phyloP scores from a whole-genome alignment of 2,888 invertebrate genomes.

The Ophion obscuratus region DNA sequence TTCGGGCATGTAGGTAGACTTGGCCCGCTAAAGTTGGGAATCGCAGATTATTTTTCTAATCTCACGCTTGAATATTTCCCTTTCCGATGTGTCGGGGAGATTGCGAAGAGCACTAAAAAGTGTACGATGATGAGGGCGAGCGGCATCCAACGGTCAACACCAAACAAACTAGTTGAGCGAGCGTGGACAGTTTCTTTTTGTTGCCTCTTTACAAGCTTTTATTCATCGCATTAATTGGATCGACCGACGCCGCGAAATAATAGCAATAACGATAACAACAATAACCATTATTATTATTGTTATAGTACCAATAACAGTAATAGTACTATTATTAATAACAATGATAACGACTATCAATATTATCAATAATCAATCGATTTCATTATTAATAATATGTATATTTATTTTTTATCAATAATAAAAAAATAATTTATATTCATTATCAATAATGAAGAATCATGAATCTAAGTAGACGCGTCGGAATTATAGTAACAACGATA shows the following conservation, averaged over 20 bases:
- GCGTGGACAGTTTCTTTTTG: background rate
- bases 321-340: no score
- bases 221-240: background rate
- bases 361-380: no score
- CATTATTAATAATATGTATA: no score
- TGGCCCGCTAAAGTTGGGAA: no score
- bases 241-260: background rate
- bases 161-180: background rate
- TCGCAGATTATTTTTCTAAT: background rate
- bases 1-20: no score
- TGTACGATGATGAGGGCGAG: background rate
- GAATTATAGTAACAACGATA: no score
- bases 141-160: background rate
- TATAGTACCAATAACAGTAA: no score
- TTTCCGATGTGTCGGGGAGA: background rate
- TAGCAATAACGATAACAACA: background rate
- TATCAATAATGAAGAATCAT: no score
- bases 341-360: no score
- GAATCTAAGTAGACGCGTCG: no score
- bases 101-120: background rate
- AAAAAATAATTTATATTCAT: no score
- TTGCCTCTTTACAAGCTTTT: background rate
- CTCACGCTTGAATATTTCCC: background rate
- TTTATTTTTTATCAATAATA: no score
- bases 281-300: background rate